These are phyloP conservation scores for Caenorhabditis sp. DNA, from an alignment of 2,888 invertebrate genomes.

Conservation along the genomic window DNA sequence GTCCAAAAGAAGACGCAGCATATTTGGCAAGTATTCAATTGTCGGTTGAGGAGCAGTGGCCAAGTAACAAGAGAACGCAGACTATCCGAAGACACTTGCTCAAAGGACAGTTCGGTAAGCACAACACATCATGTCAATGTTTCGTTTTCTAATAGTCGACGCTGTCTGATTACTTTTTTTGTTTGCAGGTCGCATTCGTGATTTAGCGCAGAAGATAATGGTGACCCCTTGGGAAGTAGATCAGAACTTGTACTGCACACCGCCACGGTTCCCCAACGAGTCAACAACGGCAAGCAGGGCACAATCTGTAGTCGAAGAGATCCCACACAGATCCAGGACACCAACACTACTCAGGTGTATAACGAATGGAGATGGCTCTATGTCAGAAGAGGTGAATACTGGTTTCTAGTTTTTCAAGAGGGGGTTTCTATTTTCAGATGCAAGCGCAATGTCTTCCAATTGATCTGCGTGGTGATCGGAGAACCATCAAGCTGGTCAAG, in stretches of 20 bases:
- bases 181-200: conserved; percentile 77
- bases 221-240: conserved; percentile 83
- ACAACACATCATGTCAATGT: no score
- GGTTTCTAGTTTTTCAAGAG: not conserved
- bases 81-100: conserved; percentile 82
- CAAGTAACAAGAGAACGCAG: conserved; percentile 82
- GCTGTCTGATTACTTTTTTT: not conserved
- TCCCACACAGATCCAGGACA: conserved; percentile 65
- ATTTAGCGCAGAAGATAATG: conserved; percentile 83
- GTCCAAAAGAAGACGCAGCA: conserved; percentile 87
- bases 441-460: conserved; percentile 86
- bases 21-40: conserved; percentile 87
- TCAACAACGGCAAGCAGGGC: conserved; percentile 56
- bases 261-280: conserved; percentile 72
- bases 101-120: conserved; percentile 82
- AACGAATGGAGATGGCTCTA: conserved; percentile 83
- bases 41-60: conserved; percentile 86
- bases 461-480: conserved; percentile 86
- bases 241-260: conserved; percentile 79
- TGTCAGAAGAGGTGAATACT: conserved; percentile 83
- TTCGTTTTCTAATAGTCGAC: not conserved
- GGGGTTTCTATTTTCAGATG: conserved; percentile 61
- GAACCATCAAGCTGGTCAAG: conserved; percentile 86
- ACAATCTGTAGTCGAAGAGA: conserved; percentile 67
- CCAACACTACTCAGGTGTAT: conserved; percentile 76